Conservation (phyloP, 2,797 vertebrate genomes). For the Acrossocheilus wenchowensis region DNA sequence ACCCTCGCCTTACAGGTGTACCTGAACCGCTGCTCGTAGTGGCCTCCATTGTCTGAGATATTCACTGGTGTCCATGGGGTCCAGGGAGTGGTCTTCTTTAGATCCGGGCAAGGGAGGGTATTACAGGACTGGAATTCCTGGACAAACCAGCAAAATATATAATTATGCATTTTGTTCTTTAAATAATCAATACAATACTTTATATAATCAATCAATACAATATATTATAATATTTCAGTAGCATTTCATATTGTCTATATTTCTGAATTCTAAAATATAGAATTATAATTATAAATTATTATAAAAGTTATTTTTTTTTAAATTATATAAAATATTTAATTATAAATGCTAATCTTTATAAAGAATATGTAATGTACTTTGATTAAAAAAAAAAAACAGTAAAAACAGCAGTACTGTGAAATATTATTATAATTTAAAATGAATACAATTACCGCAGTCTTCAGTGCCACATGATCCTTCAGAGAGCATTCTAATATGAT, state of each 20-base stretch:
- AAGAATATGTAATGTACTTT: neutral
- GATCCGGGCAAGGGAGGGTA: conserved; percentile 88
- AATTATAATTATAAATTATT: neutral
- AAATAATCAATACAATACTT: neutral
- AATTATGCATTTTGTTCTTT: neutral
- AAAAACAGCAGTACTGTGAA: neutral
- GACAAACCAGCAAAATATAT: conserved; percentile 10
- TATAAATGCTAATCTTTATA: neutral
- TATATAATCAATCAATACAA: neutral
- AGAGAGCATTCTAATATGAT: neutral
- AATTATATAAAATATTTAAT: neutral
- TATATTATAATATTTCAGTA: neutral
- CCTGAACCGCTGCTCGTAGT: conserved; percentile 95
- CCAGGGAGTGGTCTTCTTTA: conserved; percentile 98
- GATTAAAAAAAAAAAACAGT: neutral
- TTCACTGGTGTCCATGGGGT: conserved; percentile 97
- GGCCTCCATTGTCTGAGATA: conserved; percentile 95
- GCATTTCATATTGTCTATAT: neutral
- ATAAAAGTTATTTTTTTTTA: neutral
- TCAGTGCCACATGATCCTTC: neutral
- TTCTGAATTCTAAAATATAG: neutral
- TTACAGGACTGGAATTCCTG: conserved; percentile 97
- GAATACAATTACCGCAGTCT: neutral
- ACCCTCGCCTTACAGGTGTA: conserved; percentile 96
- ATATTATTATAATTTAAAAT: neutral